These are phyloP conservation scores for Pelmatolapia mariae DNA, from an alignment of 2,113 vertebrate genomes.

Conservation along the genomic window DNA sequence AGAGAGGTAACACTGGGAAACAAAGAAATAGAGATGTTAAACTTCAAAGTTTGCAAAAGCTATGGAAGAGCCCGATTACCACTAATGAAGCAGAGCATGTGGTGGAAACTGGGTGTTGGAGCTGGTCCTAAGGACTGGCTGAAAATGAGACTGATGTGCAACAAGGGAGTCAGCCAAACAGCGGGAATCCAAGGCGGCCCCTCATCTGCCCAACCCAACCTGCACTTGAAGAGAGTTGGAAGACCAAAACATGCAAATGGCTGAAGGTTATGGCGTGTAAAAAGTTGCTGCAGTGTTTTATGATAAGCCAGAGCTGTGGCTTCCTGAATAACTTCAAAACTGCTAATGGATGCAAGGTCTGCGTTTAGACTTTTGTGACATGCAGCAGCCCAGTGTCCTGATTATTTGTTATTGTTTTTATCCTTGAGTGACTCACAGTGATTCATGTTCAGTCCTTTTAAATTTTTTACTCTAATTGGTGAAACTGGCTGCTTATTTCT, in stretches of 20 bases:
- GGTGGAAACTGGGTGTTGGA: neutral
- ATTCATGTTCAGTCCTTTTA: neutral
- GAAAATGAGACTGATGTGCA: neutral
- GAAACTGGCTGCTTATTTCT: neutral
- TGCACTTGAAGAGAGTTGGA: neutral
- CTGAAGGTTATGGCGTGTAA: neutral
- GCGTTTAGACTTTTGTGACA: neutral
- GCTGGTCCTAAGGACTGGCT: neutral
- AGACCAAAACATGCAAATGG: neutral
- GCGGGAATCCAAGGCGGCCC: neutral
- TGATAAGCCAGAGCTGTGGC: neutral
- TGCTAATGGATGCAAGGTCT: neutral
- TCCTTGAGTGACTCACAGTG: neutral
- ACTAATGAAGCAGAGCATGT: neutral
- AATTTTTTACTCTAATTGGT: neutral
- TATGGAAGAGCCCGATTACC: neutral
- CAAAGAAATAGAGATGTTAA: neutral
- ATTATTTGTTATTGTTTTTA: neutral
- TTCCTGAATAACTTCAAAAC: neutral
- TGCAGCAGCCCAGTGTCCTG: neutral
- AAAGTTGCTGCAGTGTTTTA: neutral
- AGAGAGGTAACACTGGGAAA: neutral
- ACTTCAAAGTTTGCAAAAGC: neutral
- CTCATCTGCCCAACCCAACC: neutral
- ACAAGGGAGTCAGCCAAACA: neutral